Percentiles rank a stretch among this genome's conserved stretches.
Evolutionary conservation across 2,113 vertebrate genomes (phyloP).

Genomic region (Ovibos moschatus): DNA sequence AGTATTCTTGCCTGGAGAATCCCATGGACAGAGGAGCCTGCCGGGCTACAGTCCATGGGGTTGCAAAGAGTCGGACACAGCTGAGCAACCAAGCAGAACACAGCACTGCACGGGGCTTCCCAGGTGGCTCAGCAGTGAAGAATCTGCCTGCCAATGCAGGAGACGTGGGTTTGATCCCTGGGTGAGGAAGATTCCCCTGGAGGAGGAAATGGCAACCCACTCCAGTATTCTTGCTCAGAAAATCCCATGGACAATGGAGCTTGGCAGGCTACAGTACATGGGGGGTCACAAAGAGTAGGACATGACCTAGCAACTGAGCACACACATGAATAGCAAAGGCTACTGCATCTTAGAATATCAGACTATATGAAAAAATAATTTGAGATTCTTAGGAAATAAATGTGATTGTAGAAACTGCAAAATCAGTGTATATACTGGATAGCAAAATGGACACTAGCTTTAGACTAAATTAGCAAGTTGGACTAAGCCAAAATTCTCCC

Average conservation of each 20-base stretch:
- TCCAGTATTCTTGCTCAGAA: not conserved
- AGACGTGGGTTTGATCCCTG: not conserved
- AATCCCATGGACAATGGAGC: not conserved
- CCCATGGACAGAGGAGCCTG: not conserved
- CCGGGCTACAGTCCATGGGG: not conserved
- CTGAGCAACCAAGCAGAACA: not conserved
- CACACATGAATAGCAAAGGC: not conserved
- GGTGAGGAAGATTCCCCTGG: not conserved
- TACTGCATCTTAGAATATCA: not conserved
- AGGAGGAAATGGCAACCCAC: not conserved
- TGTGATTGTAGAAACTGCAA: not conserved
- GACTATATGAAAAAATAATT: not conserved
- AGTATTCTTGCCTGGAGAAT: not conserved
- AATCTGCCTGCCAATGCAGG: not conserved
- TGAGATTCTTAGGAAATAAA: not conserved
- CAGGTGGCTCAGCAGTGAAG: not conserved
- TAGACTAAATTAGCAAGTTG: not conserved
- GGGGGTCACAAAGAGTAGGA: not conserved
- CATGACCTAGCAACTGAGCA: not conserved
- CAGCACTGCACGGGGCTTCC: accelerated
- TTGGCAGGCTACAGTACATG: not conserved
- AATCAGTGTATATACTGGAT: not conserved
- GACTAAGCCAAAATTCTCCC: not conserved
- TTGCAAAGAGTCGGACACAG: not conserved
- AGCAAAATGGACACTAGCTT: not conserved